These are phyloP conservation scores for Zaprionus ghesquierei DNA, from an alignment of 1,140 invertebrate genomes.

Conservation along the genomic window DNA sequence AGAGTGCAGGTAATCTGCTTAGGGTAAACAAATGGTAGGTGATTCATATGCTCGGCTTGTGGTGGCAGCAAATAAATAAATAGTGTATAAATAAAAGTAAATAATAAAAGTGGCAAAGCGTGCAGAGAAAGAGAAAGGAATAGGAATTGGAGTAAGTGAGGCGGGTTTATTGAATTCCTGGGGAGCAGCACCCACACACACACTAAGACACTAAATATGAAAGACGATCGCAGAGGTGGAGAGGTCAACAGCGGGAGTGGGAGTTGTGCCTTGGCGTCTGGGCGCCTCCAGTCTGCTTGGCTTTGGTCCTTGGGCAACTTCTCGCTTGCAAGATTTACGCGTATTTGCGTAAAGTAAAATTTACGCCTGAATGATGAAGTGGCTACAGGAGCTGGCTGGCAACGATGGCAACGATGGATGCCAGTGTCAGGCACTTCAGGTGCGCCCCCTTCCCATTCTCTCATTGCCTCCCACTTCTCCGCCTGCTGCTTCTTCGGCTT, in stretches of 20 bases:
- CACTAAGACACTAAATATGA: slow-evolving; percentile 61
- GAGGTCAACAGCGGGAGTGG: slow-evolving; percentile 2
- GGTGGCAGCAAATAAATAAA: slow-evolving; percentile 46
- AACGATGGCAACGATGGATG: slow-evolving; percentile 30
- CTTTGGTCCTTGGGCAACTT: neutral
- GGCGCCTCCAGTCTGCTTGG: neutral
- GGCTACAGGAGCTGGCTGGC: slow-evolving; percentile 27
- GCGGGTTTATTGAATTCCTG: slow-evolving; percentile 65
- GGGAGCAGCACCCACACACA: neutral
- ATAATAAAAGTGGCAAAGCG: slow-evolving; percentile 60
- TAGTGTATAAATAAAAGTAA: slow-evolving; percentile 30
- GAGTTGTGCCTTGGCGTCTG: neutral
- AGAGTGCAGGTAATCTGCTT: neutral
- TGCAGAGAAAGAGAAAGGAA: neutral
- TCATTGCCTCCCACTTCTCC: neutral
- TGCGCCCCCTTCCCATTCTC: neutral
- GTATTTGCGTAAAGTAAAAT: slow-evolving; percentile 74
- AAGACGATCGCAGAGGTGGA: slow-evolving; percentile 49
- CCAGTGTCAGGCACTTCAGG: slow-evolving; percentile 37
- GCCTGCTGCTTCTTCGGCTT: slow-evolving; percentile 34
- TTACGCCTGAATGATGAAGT: slow-evolving; percentile 77
- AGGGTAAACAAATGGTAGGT: slow-evolving; percentile 34
- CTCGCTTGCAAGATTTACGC: slow-evolving; percentile 67
- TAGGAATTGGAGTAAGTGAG: slow-evolving; percentile 47
- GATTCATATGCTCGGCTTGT: slow-evolving; percentile 26